phyloP scores from a whole-genome alignment of 2,797 vertebrate genomes.

The Pogoniulus pusillus region DNA sequence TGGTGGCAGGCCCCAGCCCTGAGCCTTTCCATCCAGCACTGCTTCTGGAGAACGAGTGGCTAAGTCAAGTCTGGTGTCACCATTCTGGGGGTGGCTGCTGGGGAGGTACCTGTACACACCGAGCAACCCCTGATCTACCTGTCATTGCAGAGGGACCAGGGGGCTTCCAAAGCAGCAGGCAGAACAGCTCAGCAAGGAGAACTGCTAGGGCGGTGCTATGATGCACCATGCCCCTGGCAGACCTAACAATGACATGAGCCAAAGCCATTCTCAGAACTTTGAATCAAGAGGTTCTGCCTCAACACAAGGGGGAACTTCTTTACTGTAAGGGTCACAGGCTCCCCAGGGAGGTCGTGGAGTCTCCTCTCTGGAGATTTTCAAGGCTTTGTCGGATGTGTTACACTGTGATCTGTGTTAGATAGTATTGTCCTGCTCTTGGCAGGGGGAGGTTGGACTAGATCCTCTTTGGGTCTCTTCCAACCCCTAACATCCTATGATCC shows the following conservation, averaged over 20 bases:
- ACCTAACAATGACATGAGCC: not conserved
- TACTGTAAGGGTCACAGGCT: no score
- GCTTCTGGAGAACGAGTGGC: not conserved
- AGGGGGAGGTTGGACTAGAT: no score
- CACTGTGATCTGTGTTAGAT: no score
- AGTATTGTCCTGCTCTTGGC: no score
- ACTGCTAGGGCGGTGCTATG: not conserved
- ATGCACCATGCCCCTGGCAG: not conserved
- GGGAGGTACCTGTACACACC: not conserved
- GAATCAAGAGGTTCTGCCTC: no score
- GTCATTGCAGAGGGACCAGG: not conserved
- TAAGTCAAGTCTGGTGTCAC: not conserved
- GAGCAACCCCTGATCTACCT: not conserved
- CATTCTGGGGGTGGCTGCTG: accelerated
- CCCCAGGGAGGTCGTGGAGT: no score
- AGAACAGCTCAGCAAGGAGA: not conserved
- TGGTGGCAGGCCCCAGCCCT: not conserved
- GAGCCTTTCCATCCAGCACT: not conserved
- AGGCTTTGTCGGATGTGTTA: no score
- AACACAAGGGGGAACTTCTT: no score
- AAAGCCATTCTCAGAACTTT: not conserved
- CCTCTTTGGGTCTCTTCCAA: no score
- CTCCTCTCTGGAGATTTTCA: no score
- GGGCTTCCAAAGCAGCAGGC: not conserved
- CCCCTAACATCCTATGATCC: no score